These are phyloP conservation scores for Ginglymostoma cirratum DNA, from an alignment of 2,113 vertebrate genomes.

Conservation along the genomic window DNA sequence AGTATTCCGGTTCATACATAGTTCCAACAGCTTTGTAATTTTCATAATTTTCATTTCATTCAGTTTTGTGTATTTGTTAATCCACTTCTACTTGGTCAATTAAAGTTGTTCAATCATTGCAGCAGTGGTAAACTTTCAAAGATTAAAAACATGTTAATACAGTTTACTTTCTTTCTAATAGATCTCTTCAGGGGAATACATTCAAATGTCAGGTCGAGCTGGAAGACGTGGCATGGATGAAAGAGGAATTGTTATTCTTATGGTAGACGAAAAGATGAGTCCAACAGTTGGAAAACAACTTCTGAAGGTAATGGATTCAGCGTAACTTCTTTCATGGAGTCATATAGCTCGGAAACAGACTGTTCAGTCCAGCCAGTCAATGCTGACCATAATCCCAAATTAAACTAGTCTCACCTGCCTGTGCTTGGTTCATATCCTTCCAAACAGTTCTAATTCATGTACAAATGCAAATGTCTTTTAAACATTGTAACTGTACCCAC, in stretches of 20 bases:
- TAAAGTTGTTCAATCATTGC: neutral
- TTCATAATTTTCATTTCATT: neutral
- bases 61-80: neutral
- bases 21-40: neutral
- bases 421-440: too few relatives aligned
- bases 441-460: too few relatives aligned
- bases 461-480: too few relatives aligned
- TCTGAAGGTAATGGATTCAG: conserved; percentile 71
- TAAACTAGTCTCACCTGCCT: too few relatives aligned
- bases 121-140: neutral
- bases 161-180: conserved; percentile 44
- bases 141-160: neutral
- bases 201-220: conserved; percentile 97
- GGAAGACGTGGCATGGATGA: conserved; percentile 97
- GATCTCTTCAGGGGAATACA: conserved; percentile 97
- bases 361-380: too few relatives aligned
- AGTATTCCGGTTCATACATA: neutral
- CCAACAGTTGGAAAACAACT: conserved; percentile 89
- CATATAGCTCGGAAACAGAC: too few relatives aligned
- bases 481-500: too few relatives aligned
- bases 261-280: conserved; percentile 98
- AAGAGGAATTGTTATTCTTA: conserved; percentile 94
- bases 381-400: too few relatives aligned
- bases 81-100: neutral
- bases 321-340: neutral